A percentile compares a stretch with the other conserved stretches of the same genome.
Conservation (phyloP, 2,888 invertebrate genomes). For the Electrophaes corylata region DNA sequence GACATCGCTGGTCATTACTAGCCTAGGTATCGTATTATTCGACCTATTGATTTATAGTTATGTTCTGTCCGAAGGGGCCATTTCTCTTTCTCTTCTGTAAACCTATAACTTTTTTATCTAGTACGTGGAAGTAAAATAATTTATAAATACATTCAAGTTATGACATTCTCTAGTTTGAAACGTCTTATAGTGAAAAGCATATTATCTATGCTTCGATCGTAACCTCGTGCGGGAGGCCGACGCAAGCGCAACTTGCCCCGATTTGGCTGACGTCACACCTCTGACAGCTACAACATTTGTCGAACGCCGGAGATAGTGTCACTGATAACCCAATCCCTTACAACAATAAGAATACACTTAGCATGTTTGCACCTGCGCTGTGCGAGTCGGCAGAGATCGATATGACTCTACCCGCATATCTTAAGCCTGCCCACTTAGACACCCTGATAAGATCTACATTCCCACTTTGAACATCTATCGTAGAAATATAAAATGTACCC, state of each 20-base stretch:
- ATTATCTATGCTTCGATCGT: conserved; percentile 72
- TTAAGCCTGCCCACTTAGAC: conserved; percentile 48
- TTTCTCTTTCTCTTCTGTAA: conserved; percentile 12
- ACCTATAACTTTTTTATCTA: conserved; percentile 2
- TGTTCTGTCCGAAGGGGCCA: conserved; percentile 11
- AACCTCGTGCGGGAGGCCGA: conserved; percentile 45
- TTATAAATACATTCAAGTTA: conserved; percentile 10
- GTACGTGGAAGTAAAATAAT: conserved; percentile 1
- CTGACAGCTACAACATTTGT: conserved; percentile 84
- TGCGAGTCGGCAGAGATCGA: conserved; percentile 65
- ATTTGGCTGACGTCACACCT: conserved; percentile 82
- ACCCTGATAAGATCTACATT: conserved; percentile 46
- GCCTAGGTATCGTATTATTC: conserved; percentile 23
- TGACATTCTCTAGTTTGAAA: conserved; percentile 17
- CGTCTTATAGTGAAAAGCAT: conserved; percentile 49
- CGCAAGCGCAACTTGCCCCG: conserved; percentile 60
- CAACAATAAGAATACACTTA: conserved; percentile 84
- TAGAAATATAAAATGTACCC: conserved; percentile 40
- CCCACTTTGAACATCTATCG: conserved; percentile 29
- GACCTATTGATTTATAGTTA: conserved; percentile 28
- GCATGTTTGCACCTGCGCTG: conserved; percentile 83
- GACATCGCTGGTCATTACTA: conserved; percentile 50
- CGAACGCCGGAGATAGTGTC: conserved; percentile 82
- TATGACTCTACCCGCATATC: conserved; percentile 67
- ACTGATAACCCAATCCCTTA: conserved; percentile 83